These are phyloP conservation scores for Polyergus mexicanus DNA, from an alignment of 1,140 invertebrate species.

Conservation along the genomic window DNA sequence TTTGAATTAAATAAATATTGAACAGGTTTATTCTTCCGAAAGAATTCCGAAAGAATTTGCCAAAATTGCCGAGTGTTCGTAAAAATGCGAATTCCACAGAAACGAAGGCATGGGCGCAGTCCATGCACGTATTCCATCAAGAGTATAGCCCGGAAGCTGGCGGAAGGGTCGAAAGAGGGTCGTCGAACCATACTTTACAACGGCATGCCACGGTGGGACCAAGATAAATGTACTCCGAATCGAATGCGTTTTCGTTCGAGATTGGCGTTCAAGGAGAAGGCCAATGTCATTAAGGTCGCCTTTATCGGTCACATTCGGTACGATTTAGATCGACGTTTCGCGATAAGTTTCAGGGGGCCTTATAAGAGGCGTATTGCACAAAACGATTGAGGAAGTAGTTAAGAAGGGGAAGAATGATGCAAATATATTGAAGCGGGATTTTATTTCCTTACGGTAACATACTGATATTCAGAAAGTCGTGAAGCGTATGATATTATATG, in stretches of 20 bases:
- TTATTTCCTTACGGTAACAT: conserved; percentile 31
- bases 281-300: conserved; percentile 64
- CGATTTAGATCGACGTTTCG: conserved; percentile 71
- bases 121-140: conserved; percentile 78
- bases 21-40: background rate
- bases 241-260: conserved; percentile 69
- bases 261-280: conserved; percentile 38
- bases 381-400: conserved; percentile 58
- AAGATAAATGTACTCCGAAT: conserved; percentile 76
- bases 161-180: conserved; percentile 35
- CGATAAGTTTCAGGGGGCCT: conserved; percentile 60
- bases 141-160: conserved; percentile 66
- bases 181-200: conserved; percentile 65
- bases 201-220: conserved; percentile 43
- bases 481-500: background rate
- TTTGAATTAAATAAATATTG: conserved; percentile 17
- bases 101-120: conserved; percentile 52
- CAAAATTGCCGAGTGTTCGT: conserved; percentile 56
- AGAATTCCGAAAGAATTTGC: conserved; percentile 13
- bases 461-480: conserved; percentile 28
- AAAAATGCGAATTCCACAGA: conserved; percentile 58
- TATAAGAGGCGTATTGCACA: conserved; percentile 13
- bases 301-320: conserved; percentile 69
- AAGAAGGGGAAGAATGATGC: conserved; percentile 41
- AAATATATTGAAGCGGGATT: conserved; percentile 51